Percentiles rank a stretch among this genome's conserved stretches.
These are phyloP conservation scores for Drosophila mauritiana DNA, from an alignment of 1,140 invertebrate species.

Conservation along the genomic window DNA sequence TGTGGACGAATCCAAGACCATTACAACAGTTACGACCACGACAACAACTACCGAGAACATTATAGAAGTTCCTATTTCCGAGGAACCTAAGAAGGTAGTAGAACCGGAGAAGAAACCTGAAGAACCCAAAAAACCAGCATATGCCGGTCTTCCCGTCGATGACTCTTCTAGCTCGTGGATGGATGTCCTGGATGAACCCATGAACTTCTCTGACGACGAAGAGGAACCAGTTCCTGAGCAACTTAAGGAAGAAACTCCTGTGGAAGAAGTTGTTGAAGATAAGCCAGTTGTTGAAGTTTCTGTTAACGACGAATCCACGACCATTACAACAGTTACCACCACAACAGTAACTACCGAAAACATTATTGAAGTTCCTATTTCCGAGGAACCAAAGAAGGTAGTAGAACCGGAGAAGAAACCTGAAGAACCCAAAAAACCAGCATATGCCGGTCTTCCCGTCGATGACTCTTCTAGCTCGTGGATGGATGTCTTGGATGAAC, in stretches of 20 bases:
- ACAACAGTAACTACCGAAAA: neutral
- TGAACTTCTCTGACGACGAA: conserved; percentile 40
- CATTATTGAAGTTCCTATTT: neutral
- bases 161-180: conserved; percentile 80
- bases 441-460: neutral
- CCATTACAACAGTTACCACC: conserved; percentile 9
- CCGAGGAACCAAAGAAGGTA: neutral
- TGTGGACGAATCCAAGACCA: no score
- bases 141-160: no score
- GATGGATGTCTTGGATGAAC: conserved; percentile 86
- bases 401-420: neutral
- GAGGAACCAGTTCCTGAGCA: conserved; percentile 4
- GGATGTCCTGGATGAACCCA: conserved; percentile 85
- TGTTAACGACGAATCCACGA: conserved; percentile 4
- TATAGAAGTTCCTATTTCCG: no score
- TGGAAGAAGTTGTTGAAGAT: neutral
- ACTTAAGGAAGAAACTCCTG: neutral
- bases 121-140: no score
- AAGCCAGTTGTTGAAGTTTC: conserved; percentile 1
- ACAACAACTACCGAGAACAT: no score
- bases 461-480: conserved; percentile 70
- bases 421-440: neutral
- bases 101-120: no score
- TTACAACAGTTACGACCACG: no score
- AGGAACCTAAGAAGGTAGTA: no score